Conservation (phyloP, 2,797 vertebrate species). For the Cynopterus sphinx region DNA sequence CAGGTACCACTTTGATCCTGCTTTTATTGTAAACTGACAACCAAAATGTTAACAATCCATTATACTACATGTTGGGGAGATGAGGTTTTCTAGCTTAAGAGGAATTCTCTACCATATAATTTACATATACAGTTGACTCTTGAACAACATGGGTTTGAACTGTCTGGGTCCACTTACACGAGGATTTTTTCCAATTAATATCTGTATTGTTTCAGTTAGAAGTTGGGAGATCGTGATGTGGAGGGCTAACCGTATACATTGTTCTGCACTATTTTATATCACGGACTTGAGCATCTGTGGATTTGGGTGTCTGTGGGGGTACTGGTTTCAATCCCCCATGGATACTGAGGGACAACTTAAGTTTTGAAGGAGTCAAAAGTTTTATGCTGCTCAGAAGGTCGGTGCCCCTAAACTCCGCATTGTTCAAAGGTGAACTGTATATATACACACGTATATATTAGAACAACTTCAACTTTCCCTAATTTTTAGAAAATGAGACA, state of each 20-base stretch:
- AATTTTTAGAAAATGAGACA: constrained; percentile 27
- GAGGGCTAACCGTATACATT: no score
- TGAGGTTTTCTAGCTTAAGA: constrained; percentile 40
- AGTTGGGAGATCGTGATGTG: not conserved
- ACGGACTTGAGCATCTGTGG: not conserved
- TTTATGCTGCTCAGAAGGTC: not conserved
- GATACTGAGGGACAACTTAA: not conserved
- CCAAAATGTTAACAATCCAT: constrained; percentile 38
- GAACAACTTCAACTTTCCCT: not conserved
- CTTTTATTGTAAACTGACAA: constrained; percentile 54
- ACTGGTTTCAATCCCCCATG: not conserved
- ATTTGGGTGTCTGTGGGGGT: not conserved
- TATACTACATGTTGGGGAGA: not conserved
- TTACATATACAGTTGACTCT: not conserved
- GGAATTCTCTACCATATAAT: constrained; percentile 27
- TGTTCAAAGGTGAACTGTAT: not conserved
- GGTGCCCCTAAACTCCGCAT: not conserved
- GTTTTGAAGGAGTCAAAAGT: not conserved
- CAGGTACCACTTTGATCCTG: constrained; percentile 58
- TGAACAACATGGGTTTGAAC: not conserved
- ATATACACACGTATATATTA: not conserved
- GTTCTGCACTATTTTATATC: not conserved
- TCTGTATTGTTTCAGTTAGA: not conserved
- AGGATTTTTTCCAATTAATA: not conserved
- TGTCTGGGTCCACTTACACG: not conserved